Evolutionary conservation across 2,797 vertebrate genomes (phyloP), one percentile per base, ranked within the genome.

Genomic region (Hoplostethus atlanticus): DNA sequence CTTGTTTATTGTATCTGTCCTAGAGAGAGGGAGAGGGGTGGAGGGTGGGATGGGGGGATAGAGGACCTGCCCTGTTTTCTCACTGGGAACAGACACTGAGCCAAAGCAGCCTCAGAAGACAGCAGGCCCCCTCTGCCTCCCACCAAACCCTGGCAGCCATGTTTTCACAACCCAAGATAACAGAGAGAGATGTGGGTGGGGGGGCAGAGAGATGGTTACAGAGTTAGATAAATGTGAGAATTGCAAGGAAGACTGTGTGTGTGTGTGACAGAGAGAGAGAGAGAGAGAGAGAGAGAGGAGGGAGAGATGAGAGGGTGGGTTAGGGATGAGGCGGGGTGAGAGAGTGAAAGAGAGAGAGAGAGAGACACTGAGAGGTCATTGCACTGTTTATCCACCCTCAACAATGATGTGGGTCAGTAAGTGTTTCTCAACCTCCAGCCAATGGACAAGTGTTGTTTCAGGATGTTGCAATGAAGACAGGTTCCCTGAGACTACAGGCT

Each of bases 101-200:
- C 85, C 84, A 86, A 88, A 76, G 78, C 79, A 85, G 83, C 86
- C 87, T 78, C 77, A 74, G 63, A 51, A 73, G 82, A 84, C 83
- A 79, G 70, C 85, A 81, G 74, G 40, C 76, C 80, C 71, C 57
- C 73, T 59, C 62, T 17, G 72, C 79, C 83, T 83, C 90, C 79
- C 83, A 85, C 73, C 80, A 80, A 67, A 79, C 79, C 84, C 79
- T 78, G 84, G 80, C 66, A 73, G 81, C 89, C 84, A 77, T 87
- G 87, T 90, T 92, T 91, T 92, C 64, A 80, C 84, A 91, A 80
- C 55, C 57, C 63, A 30, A 87, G 87, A 92, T 87, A 91, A 92
- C 89, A 91, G 68, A 63, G 64, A 71, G 63, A 6, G 36, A 15
- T 10, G n/a, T 77, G 40, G 64, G 68, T 69, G 40, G 53, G 25